phyloP scores from a whole-genome alignment of 1,140 invertebrate species.

The Zaprionus capensis region DNA sequence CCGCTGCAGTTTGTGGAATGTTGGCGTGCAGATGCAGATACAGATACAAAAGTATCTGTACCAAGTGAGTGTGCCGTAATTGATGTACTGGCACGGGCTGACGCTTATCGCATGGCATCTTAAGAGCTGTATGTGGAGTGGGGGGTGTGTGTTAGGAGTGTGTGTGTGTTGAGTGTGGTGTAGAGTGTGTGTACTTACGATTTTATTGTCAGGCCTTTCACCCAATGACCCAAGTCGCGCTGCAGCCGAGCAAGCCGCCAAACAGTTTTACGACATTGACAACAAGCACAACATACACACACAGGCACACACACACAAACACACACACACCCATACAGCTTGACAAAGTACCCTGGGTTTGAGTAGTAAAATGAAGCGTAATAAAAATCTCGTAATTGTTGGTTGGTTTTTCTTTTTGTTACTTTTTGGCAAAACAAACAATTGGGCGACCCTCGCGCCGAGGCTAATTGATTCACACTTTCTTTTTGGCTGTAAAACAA shows the following conservation, averaged over 20 bases:
- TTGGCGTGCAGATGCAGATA: constrained; percentile 1
- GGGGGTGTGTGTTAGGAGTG: neutral
- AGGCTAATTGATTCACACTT: constrained; percentile 81
- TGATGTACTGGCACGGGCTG: constrained; percentile 48
- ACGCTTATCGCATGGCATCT: constrained; percentile 50
- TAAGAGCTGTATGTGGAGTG: constrained; percentile 5
- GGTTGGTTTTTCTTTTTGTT: constrained; percentile 14
- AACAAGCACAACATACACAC: constrained; percentile 54
- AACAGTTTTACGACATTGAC: constrained; percentile 75
- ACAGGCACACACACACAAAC: constrained; percentile 34
- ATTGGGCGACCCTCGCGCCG: constrained; percentile 54
- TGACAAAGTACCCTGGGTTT: constrained; percentile 5
- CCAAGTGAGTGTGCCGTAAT: constrained; percentile 19
- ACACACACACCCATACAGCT: constrained; percentile 26
- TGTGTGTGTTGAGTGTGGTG: neutral
- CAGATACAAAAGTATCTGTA: constrained; percentile 22
- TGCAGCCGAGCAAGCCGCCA: constrained; percentile 21
- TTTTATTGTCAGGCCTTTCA: constrained; percentile 73
- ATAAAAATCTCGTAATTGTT: constrained; percentile 77
- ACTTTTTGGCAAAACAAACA: constrained; percentile 74
- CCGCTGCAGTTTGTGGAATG: constrained; percentile 14
- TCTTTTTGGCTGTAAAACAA: constrained; percentile 80
- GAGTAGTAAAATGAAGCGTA: constrained; percentile 67
- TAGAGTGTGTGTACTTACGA: constrained; percentile 58
- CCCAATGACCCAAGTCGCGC: constrained; percentile 45